Percentiles rank a stretch among this genome's conserved stretches.
phyloP scores from a whole-genome alignment of 1,140 invertebrate species.

The Mizuhopecten yessoensis region DNA sequence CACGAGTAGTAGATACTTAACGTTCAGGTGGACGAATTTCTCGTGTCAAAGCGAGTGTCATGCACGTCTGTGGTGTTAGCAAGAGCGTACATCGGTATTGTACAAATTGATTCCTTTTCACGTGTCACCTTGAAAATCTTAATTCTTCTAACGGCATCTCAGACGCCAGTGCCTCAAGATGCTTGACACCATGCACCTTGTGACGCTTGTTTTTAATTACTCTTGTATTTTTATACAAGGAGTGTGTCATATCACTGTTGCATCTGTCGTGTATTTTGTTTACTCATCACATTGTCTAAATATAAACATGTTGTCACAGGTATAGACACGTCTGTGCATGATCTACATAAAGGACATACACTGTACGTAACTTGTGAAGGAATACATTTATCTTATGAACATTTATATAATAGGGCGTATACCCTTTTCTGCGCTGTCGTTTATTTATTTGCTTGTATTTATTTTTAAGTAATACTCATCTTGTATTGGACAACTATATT shows the following conservation, averaged over 20 bases:
- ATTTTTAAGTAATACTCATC: no score
- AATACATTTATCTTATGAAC: no score
- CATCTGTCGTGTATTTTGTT: background rate
- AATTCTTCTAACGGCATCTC: background rate
- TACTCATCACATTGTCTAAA: background rate
- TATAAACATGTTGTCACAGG: background rate
- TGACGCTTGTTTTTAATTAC: background rate
- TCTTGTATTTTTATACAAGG: background rate
- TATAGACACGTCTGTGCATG: background rate
- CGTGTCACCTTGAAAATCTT: background rate
- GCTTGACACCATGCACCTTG: background rate
- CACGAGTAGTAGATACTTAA: background rate
- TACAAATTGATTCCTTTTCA: background rate
- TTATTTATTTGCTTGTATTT: no score
- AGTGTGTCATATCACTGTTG: background rate
- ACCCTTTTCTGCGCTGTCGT: no score
- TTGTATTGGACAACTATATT: no score
- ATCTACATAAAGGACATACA: background rate
- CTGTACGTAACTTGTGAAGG: no score
- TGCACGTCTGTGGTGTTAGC: background rate
- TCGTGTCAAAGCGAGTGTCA: background rate
- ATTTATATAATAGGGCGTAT: no score
- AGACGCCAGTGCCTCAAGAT: background rate
- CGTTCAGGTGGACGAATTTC: background rate
- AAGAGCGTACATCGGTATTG: slow-evolving; percentile 22